phyloP scores from a whole-genome alignment of 2,113 vertebrate genomes.

The Sinocyclocheilus grahami region DNA sequence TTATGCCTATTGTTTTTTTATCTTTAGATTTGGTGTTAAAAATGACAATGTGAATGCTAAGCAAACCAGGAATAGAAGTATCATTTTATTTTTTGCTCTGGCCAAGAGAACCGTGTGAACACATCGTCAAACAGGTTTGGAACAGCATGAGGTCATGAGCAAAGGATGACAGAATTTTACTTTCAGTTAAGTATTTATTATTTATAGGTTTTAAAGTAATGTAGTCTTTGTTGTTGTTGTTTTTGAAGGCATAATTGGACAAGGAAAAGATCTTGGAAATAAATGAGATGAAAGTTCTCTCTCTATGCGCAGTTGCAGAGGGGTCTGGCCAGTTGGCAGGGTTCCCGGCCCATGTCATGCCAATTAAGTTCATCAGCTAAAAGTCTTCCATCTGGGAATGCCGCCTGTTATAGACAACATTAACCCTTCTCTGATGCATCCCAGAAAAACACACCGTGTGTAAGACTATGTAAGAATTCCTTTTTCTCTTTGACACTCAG shows the following conservation, averaged over 20 bases:
- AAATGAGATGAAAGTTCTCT: constrained; percentile 49
- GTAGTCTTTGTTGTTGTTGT: constrained; percentile 25
- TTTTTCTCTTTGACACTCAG: background rate
- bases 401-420: constrained; percentile 63
- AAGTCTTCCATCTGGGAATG: constrained; percentile 67
- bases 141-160: background rate
- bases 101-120: no score
- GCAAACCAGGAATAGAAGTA: no score
- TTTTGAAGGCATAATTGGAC: constrained; percentile 36
- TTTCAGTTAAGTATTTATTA: background rate
- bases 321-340: constrained; percentile 58
- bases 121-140: no score
- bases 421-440: constrained; percentile 59
- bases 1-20: no score
- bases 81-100: no score
- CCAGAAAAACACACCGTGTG: constrained; percentile 1
- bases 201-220: background rate
- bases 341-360: constrained; percentile 65
- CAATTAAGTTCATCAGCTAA: constrained; percentile 71
- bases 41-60: no score
- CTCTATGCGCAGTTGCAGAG: constrained; percentile 46
- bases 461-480: constrained; percentile 20
- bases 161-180: background rate
- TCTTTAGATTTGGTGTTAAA: no score
- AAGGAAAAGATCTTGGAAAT: constrained; percentile 43